phyloP scores from a whole-genome alignment of 2,888 invertebrate genomes.

The Limenitis camilla region DNA sequence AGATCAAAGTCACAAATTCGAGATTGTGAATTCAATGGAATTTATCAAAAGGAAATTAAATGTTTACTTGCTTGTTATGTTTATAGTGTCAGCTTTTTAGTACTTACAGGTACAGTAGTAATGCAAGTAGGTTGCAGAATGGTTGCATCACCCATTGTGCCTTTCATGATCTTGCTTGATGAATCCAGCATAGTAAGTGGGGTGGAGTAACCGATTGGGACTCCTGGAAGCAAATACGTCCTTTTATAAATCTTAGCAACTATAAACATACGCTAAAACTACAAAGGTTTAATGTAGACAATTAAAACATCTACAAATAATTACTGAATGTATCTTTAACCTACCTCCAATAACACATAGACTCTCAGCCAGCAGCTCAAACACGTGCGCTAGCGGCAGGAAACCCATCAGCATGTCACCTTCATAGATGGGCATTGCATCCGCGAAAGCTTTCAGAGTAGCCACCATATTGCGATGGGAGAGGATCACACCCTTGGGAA shows the following conservation, averaged over 20 bases:
- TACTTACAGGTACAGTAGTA: constrained; percentile 92
- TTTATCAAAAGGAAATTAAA: too few relatives aligned
- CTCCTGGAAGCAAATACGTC: constrained; percentile 72
- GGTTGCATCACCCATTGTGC: constrained; percentile 94
- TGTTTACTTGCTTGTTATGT: too few relatives aligned
- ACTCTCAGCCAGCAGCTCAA: constrained; percentile 94
- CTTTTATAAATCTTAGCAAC: too few relatives aligned
- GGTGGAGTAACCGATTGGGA: constrained; percentile 96
- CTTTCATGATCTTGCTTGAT: constrained; percentile 96
- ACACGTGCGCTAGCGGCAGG: constrained; percentile 96
- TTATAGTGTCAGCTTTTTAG: too few relatives aligned
- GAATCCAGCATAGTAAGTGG: constrained; percentile 94
- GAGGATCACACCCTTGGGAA: constrained; percentile 91
- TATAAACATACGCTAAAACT: too few relatives aligned
- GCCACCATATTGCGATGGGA: constrained; percentile 88
- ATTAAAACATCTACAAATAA: too few relatives aligned
- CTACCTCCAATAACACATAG: constrained; percentile 88
- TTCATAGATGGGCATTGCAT: constrained; percentile 80
- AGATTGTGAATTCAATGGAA: too few relatives aligned
- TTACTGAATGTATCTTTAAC: not conserved
- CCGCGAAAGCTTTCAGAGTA: constrained; percentile 86
- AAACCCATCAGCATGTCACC: constrained; percentile 94
- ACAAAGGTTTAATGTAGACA: too few relatives aligned
- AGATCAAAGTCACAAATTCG: too few relatives aligned
- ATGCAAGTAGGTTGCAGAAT: constrained; percentile 94